Evolutionary conservation across 2,888 invertebrate species (phyloP).

Genomic region (Diadegma fenestrale): DNA sequence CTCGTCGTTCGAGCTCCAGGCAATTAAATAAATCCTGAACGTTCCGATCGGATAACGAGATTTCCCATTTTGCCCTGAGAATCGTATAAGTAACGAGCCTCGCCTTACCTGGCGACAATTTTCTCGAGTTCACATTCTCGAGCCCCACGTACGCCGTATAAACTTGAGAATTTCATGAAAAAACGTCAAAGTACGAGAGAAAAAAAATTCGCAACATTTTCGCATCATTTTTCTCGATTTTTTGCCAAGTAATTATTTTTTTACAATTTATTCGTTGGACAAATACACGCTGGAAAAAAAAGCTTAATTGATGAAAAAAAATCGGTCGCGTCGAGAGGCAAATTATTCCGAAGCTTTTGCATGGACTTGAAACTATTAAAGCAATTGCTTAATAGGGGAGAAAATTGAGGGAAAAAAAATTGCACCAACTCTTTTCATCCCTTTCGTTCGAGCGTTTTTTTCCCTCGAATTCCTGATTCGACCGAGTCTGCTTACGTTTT

Average conservation of each 20-base stretch:
- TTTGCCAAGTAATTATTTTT: conserved; percentile 14
- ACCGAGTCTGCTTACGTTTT: conserved; percentile 32
- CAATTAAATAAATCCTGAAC: conserved; percentile 68
- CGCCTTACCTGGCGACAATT: conserved; percentile 11
- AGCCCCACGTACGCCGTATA: conserved; percentile 1
- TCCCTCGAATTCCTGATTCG: conserved; percentile 45
- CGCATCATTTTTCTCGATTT: neutral
- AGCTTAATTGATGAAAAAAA: neutral
- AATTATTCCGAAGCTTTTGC: neutral
- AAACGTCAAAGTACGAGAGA: conserved; percentile 23
- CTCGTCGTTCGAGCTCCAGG: conserved; percentile 54
- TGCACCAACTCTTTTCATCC: conserved; percentile 21
- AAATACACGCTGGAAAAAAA: neutral
- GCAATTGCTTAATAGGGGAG: conserved; percentile 32
- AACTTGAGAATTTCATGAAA: conserved; percentile 51
- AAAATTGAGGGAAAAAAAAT: conserved; percentile 34
- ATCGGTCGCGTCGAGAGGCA: neutral
- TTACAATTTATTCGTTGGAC: neutral
- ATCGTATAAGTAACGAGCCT: conserved; percentile 53
- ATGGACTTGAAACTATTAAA: conserved; percentile 13
- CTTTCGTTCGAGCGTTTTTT: conserved; percentile 12
- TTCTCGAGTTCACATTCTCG: conserved; percentile 18
- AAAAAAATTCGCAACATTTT: conserved; percentile 4
- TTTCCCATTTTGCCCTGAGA: conserved; percentile 46
- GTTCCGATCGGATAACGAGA: conserved; percentile 60